Evolutionary conservation across 2,888 invertebrate genomes (phyloP).

Genomic region (Meiosimyza decipiens): DNA sequence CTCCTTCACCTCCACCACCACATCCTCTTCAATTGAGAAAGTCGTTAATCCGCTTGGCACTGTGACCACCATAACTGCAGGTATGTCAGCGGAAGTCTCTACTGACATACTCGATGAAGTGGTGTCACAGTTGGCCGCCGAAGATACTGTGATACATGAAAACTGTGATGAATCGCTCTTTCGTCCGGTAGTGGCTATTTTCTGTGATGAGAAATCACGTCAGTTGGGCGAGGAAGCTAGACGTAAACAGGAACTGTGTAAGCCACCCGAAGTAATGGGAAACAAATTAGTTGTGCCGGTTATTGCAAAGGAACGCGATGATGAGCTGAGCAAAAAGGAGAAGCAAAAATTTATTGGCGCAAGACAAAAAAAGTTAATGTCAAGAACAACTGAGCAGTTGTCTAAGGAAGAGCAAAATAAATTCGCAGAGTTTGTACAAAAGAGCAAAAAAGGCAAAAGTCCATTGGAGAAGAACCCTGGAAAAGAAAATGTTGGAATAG

Average conservation of each 20-base stretch:
- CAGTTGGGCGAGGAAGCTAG: constrained; percentile 48
- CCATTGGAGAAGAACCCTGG: background rate
- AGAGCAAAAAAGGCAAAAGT: constrained; percentile 40
- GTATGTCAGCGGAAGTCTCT: constrained; percentile 56
- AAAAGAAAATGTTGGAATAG: background rate
- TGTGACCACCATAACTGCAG: constrained; percentile 69
- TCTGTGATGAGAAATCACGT: constrained; percentile 63
- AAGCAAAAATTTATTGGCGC: constrained; percentile 42
- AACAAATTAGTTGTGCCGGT: constrained; percentile 65
- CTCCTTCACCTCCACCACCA: constrained; percentile 27
- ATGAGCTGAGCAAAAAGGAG: constrained; percentile 58
- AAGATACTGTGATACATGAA: constrained; percentile 68
- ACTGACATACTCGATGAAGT: constrained; percentile 61
- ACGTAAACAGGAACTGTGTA: constrained; percentile 46
- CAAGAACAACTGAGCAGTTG: constrained; percentile 27
- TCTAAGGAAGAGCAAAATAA: constrained; percentile 31
- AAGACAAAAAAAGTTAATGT: constrained; percentile 6
- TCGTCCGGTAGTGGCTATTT: constrained; percentile 72
- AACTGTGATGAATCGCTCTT: constrained; percentile 78
- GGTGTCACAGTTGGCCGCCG: constrained; percentile 58
- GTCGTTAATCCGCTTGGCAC: constrained; percentile 83
- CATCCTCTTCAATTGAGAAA: constrained; percentile 59
- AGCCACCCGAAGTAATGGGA: constrained; percentile 60
- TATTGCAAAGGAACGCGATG: constrained; percentile 63
- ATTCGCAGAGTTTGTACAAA: constrained; percentile 37